phyloP scores from a whole-genome alignment of 1,140 invertebrate species.

The Drosophila busckii region DNA sequence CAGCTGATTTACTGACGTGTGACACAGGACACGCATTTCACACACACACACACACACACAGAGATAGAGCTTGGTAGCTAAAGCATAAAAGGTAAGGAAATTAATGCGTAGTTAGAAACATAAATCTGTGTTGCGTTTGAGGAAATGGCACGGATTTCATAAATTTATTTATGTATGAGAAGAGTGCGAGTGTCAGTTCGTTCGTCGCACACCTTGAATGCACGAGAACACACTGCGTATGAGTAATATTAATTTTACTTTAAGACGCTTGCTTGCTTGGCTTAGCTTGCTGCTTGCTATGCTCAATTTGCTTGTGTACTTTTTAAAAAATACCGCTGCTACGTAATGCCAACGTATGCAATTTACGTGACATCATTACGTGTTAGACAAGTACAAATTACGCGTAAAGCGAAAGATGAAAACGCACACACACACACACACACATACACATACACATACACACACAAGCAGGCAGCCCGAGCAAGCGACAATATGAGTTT shows the following conservation, averaged over 20 bases:
- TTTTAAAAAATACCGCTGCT: conserved; percentile 61
- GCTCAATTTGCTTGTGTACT: conserved; percentile 31
- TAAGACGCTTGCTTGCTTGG: conserved; percentile 44
- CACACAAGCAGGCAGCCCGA: conserved; percentile 14
- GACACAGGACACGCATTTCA: conserved; percentile 42
- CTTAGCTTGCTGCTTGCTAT: conserved; percentile 7
- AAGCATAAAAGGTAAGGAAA: conserved; percentile 75
- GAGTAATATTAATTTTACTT: conserved; percentile 76
- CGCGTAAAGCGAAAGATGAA: conserved; percentile 20
- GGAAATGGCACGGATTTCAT: conserved; percentile 61
- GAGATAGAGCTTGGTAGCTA: conserved; percentile 13
- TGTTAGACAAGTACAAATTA: conserved; percentile 78
- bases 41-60: background rate
- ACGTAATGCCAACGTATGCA: conserved; percentile 73
- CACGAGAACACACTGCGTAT: conserved; percentile 46
- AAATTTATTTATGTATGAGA: conserved; percentile 53
- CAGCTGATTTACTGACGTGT: conserved; percentile 72
- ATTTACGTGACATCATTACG: conserved; percentile 78
- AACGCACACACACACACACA: conserved; percentile 3
- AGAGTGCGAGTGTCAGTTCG: conserved; percentile 16
- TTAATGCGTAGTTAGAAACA: conserved; percentile 75
- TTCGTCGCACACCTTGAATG: conserved; percentile 18
- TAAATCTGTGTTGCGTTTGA: conserved; percentile 59
- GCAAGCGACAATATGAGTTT: conserved; percentile 71
- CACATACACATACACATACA: conserved; percentile 11